Base-by-base conservation (phyloP, 2,113 vertebrate species). In the Ornithorhynchus anatinus region DNA sequence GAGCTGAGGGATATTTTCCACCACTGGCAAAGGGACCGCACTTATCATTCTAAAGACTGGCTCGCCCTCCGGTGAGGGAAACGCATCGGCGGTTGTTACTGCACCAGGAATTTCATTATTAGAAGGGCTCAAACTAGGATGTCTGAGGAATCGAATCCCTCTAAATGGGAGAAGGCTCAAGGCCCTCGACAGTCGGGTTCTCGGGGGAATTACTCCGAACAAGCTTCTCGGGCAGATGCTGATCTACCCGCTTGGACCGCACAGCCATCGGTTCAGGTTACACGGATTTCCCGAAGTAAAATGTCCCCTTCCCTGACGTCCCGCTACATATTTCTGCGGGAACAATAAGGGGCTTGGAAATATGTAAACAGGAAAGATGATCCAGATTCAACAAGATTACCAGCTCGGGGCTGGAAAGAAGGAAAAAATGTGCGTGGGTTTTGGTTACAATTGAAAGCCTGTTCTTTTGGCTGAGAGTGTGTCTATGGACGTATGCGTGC, bases 1-100 rank as follows among this genome's bases (percentile, higher is more conserved):
- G 54, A 68, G 60, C 71, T 79, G 69, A 13, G 23, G 81, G 75
- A 84, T 57, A 74, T 56, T 42, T 79, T 69, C 72, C 76, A 71
- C 52, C 58, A 67, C 37, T 59, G 45, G 33, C 61, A 52, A 51
- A 80, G 61, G 0, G 10, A 47, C 60, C 44, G 5, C 59, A 72
- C 50, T 40, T 1, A 15, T 22, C 42, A 33, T 0, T 39, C n/a
- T 31, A 13, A 39, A 32, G 14, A 0, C 59, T 35, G 75, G 1
- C 2, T 40, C 31, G n/a, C 37, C 65, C 62, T 1, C 0, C 19
- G 1, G 12, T 50, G 12, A n/a, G 32, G 1, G 10, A 54, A 6
- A 48, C 25, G 45, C 8, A 37, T 23, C 9, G 33, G 44, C 59
- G 51, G 39, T 16, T 6, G 0, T 45, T 19, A 14, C 32, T 19